Base-by-base conservation (phyloP, 2,888 invertebrate species). In the Nemotelus nigrinus region DNA sequence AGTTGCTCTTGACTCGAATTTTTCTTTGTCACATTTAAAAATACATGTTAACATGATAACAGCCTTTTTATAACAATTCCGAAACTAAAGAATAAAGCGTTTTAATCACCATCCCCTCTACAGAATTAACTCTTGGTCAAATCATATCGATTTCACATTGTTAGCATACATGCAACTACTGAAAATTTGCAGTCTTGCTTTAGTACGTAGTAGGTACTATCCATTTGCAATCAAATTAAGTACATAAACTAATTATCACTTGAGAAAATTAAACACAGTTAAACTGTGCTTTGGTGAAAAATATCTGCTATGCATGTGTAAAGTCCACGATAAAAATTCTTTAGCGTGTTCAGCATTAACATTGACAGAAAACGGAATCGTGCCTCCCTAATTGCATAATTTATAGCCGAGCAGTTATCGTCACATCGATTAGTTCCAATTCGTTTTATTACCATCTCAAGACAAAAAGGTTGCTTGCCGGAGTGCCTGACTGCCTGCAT, bases 321-420 rank as follows among this genome's bases (percentile, higher is more conserved):
- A 57, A 58, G 25, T 25, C 48, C n/a, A 44, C 60, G 63, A 63
- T 60, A 63, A 60, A 72, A 74, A 74, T 74, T 74, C 74, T 48
- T 74, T 74, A 63, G 48, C 63, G 63, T 74, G 74, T 63, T 50
- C 60, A 74, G 63, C 74, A 60, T 74, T 74, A 63, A 50, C 74
- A 81, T 81, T 80, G 80, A 81, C 80, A 81, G 80, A 74, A 74
- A 79, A 80, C 77, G 65, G 80, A 81, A 80, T 81, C 81, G 81
- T 81, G 81, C 81, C 80, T 80, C 79, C 80, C 79, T 82, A 81
- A 82, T 81, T 82, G 81, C 80, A 81, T 81, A 81, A 82, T 82
- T 82, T 82, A 82, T 81, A 79, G 80, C 78, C 77, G 77, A 79
- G 78, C 76, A 78, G 63, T 77, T 76, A 78, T 77, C 78, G 72